Evolutionary conservation across 2,888 invertebrate species (phyloP), one percentile per base, ranked within the genome.

Genomic region (Antitype chi): DNA sequence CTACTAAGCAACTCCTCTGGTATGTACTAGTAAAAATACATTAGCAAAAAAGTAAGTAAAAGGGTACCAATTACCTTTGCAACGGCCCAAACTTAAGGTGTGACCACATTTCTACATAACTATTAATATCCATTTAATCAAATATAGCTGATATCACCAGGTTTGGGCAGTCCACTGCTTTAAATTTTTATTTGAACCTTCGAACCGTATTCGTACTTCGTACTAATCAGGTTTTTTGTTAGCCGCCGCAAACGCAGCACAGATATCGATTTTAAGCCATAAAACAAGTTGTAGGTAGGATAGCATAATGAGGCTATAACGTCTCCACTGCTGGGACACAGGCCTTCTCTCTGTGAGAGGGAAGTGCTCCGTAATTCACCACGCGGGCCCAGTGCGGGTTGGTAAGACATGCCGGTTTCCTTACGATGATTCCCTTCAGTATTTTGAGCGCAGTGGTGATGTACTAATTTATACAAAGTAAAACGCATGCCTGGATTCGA

Each of bases 71-170:
- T 63, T 55, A 49, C 53, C n/a, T n/a, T 55, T 77, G 63, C 68
- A 55, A 64, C 63, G 25, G 15, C 25, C 15, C 15, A 25, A 60
- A 59, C 68, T 76, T 64, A 75, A 64, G 72, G 72, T 17, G 43
- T 75, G 60, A n/a, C 75, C 20, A 75, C 78, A 75, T 76, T 73
- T 72, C 72, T 76, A 74, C 72, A 87, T 88, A 78, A 38, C 5
- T 6, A 6, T 78, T 84, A 64, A 87, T 81, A 81, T 74, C 66
- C 57, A 70, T 76, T 76, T 86, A 81, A 78, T 77, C 66, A 83
- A 83, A 83, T 83, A 75, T 75, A 69, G 55, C 25, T 64, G 28
- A 72, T 76, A 76, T 64, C 60, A 66, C 80, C 74, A 55, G 17
- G 2, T 84, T 86, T 78, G 74, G 86, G 49, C 63, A 70, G 52